Evolutionary conservation across 2,797 vertebrate genomes (phyloP).

Genomic region (Poecile montanus): DNA sequence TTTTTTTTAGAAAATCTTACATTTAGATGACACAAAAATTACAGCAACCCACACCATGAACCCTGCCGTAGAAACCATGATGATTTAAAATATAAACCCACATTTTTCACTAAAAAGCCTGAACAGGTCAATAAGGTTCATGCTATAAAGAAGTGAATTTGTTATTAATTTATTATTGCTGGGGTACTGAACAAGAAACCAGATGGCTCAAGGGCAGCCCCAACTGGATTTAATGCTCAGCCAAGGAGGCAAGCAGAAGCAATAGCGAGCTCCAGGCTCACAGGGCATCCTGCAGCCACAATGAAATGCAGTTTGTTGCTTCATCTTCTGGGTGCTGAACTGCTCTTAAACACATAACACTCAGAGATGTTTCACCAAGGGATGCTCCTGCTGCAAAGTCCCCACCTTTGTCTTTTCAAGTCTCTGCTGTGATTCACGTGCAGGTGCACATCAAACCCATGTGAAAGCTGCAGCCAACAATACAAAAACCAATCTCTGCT

Average conservation of each 20-base stretch:
- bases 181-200: neutral
- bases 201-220: neutral
- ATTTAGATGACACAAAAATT: neutral
- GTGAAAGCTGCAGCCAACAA: neutral
- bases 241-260: neutral
- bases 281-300: neutral
- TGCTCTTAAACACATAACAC: neutral
- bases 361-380: fast-evolving
- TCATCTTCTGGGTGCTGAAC: neutral
- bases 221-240: neutral
- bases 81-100: neutral
- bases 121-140: neutral
- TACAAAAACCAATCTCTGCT: neutral
- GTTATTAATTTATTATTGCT: neutral
- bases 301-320: neutral
- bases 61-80: neutral
- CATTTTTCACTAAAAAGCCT: neutral
- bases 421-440: fast-evolving
- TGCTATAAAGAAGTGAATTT: neutral
- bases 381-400: neutral
- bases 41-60: neutral
- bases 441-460: conserved; percentile 34
- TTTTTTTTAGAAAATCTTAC: neutral
- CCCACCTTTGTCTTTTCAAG: neutral
- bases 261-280: neutral